These are phyloP conservation scores for Xiphophorus hellerii DNA, from an alignment of 2,113 vertebrate genomes.

Conservation along the genomic window DNA sequence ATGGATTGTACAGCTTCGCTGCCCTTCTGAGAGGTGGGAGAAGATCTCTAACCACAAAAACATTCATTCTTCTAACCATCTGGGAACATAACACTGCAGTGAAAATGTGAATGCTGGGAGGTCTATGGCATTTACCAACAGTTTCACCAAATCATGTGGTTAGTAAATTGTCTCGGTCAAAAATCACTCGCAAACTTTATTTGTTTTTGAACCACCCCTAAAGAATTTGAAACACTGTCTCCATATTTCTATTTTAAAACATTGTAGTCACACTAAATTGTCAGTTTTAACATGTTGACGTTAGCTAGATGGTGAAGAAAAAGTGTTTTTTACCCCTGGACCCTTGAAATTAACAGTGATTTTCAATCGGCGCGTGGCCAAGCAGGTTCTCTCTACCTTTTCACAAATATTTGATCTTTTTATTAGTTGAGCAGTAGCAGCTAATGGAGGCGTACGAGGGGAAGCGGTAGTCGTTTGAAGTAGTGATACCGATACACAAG, in stretches of 20 bases:
- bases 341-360: slow-evolving; percentile 32
- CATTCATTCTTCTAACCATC: slow-evolving; percentile 18
- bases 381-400: slow-evolving; percentile 42
- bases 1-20: slow-evolving; percentile 40
- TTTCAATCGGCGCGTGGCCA: slow-evolving; percentile 32
- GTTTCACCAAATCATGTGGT: slow-evolving; percentile 50
- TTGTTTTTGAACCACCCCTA: slow-evolving; percentile 46
- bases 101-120: slow-evolving; percentile 49
- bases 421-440: slow-evolving; percentile 66
- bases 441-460: slow-evolving; percentile 67
- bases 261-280: not conserved
- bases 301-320: slow-evolving; percentile 14
- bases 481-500: slow-evolving; percentile 56
- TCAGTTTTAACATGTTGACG: too few relatives aligned
- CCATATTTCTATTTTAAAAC: slow-evolving; percentile 40
- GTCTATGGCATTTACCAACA: slow-evolving; percentile 41
- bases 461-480: slow-evolving; percentile 73
- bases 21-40: slow-evolving; percentile 35
- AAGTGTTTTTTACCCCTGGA: too few relatives aligned
- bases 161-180: slow-evolving; percentile 51
- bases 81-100: slow-evolving; percentile 22
- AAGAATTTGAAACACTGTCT: slow-evolving; percentile 36
- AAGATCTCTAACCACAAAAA: slow-evolving; percentile 28
- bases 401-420: slow-evolving; percentile 66
- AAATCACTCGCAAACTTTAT: slow-evolving; percentile 55